Evolutionary conservation across 2,113 vertebrate species (phyloP).

Genomic region (Lepisosteus osseus): DNA sequence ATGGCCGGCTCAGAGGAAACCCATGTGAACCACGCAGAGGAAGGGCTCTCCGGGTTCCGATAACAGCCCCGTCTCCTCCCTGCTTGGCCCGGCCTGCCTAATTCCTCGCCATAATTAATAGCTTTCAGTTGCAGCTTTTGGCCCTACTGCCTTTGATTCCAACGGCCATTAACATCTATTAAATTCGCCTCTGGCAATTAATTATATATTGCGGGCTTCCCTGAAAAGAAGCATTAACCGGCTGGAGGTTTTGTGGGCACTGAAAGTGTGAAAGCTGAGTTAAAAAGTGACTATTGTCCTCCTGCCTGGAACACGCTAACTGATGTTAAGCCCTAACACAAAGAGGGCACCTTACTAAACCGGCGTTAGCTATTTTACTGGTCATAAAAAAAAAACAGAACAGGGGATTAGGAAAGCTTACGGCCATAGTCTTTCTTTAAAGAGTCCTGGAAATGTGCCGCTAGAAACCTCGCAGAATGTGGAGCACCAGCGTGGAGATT

Average conservation of each 20-base stretch:
- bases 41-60: conserved; percentile 40
- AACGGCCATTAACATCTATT: conserved; percentile 69
- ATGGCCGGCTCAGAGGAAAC: conserved; percentile 49
- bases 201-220: conserved; percentile 38
- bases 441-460: no score
- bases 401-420: conserved; percentile 29
- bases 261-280: conserved; percentile 52
- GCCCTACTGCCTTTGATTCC: conserved; percentile 60
- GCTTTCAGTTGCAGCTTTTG: conserved; percentile 58
- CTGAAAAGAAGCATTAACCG: conserved; percentile 64
- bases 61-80: conserved; percentile 31
- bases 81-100: conserved; percentile 35
- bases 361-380: conserved; percentile 52
- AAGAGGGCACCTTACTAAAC: conserved; percentile 40
- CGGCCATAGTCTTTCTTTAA: conserved; percentile 19
- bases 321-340: conserved; percentile 62
- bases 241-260: conserved; percentile 57
- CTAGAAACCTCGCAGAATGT: not conserved
- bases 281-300: conserved; percentile 67
- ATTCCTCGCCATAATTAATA: conserved; percentile 64
- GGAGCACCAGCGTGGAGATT: conserved; percentile 8
- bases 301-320: conserved; percentile 57
- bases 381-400: conserved; percentile 40
- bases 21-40: conserved; percentile 60
- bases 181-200: conserved; percentile 70